These are phyloP conservation scores for Pseudois nayaur DNA, from an alignment of 2,113 vertebrate species.

Conservation along the genomic window DNA sequence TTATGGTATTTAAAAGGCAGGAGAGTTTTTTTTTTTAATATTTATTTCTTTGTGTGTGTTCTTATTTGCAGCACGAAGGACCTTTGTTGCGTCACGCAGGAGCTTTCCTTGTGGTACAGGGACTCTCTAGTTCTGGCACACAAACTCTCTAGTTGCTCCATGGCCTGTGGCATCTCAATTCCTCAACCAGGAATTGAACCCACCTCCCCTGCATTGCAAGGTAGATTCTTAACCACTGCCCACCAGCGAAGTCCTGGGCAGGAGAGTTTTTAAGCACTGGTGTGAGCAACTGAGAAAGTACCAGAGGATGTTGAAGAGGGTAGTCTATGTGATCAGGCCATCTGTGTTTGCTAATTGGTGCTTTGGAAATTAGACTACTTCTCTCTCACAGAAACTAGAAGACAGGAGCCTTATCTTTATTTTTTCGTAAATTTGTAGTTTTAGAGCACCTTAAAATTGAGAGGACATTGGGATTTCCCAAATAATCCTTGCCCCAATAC, in stretches of 20 bases:
- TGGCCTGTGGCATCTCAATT: background rate
- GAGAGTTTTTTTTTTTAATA: background rate
- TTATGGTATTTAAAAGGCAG: background rate
- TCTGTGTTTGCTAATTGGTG: background rate
- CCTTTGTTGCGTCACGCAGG: background rate
- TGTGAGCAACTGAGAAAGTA: background rate
- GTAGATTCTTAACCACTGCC: background rate
- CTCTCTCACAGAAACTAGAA: background rate
- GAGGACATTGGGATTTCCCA: background rate
- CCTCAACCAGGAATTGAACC: background rate
- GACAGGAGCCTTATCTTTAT: background rate
- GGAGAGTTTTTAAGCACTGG: background rate
- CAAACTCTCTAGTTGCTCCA: background rate
- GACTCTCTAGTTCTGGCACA: background rate
- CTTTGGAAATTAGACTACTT: background rate
- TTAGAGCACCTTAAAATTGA: background rate
- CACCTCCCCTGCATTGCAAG: background rate
- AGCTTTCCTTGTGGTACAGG: background rate
- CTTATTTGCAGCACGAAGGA: background rate
- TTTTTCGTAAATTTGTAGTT: background rate
- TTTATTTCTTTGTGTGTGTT: background rate
- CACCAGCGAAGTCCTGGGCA: background rate
- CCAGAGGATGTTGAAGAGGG: background rate
- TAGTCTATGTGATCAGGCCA: background rate
- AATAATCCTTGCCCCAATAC: background rate